phyloP scores from a whole-genome alignment of 2,888 invertebrate genomes.

The Keiferia lycopersicella region DNA sequence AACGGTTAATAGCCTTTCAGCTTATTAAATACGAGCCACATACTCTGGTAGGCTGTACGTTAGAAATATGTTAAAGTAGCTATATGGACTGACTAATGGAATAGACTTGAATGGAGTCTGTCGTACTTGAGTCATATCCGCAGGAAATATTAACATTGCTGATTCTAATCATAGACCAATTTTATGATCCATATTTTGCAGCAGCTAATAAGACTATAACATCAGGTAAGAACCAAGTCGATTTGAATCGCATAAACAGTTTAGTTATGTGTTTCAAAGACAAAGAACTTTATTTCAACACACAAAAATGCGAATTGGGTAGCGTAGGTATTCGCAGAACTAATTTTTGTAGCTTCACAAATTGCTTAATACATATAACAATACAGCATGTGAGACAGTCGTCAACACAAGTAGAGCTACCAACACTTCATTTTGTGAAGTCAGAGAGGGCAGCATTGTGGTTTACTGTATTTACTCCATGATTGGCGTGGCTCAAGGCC shows the following conservation, averaged over 20 bases:
- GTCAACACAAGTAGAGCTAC: conserved; percentile 33
- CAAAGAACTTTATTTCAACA: neutral
- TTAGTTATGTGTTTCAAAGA: neutral
- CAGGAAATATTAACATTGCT: conserved; percentile 4
- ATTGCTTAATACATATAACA: conserved; percentile 5
- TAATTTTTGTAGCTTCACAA: conserved; percentile 11
- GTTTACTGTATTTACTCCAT: neutral
- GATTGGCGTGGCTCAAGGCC: conserved; percentile 70
- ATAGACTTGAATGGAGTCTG: neutral
- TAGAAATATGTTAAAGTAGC: conserved; percentile 18
- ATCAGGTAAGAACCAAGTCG: neutral
- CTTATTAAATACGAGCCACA: conserved; percentile 11
- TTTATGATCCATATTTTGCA: neutral
- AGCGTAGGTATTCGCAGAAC: neutral
- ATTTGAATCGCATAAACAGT: neutral
- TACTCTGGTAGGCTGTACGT: conserved; percentile 1
- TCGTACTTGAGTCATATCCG: conserved; percentile 11
- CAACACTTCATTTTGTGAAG: neutral
- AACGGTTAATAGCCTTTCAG: conserved; percentile 14
- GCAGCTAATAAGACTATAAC: neutral
- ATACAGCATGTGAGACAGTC: conserved; percentile 28
- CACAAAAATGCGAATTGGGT: neutral
- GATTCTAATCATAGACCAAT: neutral
- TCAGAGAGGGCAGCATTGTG: neutral
- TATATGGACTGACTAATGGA: conserved; percentile 16